Evolutionary conservation across 2,113 vertebrate species (phyloP).

Genomic region (Oncorhynchus keta): DNA sequence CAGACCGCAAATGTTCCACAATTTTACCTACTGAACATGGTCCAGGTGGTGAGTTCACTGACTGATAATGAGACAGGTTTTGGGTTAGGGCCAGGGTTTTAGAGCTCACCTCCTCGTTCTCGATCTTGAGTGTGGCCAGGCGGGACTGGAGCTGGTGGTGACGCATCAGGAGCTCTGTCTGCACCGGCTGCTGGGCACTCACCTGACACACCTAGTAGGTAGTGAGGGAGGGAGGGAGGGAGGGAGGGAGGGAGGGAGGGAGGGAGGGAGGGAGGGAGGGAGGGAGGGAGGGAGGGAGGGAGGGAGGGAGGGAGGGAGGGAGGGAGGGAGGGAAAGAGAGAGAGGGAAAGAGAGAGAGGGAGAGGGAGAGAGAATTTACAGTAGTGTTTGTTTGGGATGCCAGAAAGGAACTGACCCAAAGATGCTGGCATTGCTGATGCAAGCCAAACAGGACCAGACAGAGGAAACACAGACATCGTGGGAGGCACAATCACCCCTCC

Average conservation of each 20-base stretch:
- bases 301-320: background rate
- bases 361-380: too few relatives aligned
- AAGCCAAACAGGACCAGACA: background rate
- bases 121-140: constrained; percentile 93
- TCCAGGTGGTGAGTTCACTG: too few relatives aligned
- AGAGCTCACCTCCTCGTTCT: constrained; percentile 91
- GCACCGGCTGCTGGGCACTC: constrained; percentile 95
- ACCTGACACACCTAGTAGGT: constrained; percentile 89
- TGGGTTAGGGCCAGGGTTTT: constrained; percentile 33
- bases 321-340: background rate
- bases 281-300: background rate
- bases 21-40: too few relatives aligned
- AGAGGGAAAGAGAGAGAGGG: too few relatives aligned
- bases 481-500: background rate
- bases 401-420: background rate
- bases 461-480: background rate
- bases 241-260: background rate
- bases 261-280: too few relatives aligned
- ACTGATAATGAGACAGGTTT: too few relatives aligned
- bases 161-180: constrained; percentile 92
- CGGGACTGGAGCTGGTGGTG: constrained; percentile 98
- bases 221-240: background rate
- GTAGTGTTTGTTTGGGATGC: background rate
- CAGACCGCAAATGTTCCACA: too few relatives aligned
- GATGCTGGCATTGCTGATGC: too few relatives aligned